Evolutionary conservation across 2,113 vertebrate genomes (phyloP).

Genomic region (Tympanuchus pallidicinctus): DNA sequence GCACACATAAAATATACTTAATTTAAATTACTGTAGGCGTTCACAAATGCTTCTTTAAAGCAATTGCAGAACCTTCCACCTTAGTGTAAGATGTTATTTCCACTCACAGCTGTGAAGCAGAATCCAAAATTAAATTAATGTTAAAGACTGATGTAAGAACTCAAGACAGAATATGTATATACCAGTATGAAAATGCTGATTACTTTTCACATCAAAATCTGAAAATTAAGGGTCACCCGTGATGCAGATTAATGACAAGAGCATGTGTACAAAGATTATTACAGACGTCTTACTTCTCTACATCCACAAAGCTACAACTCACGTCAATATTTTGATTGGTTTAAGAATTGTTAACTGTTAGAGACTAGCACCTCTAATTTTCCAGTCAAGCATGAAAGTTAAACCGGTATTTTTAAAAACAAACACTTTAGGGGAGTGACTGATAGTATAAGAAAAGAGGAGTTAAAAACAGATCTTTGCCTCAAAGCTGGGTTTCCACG

Average conservation of each 20-base stretch:
- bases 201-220: background rate
- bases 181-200: background rate
- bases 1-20: background rate
- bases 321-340: background rate
- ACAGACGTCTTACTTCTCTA: background rate
- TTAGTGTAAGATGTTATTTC: background rate
- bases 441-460: background rate
- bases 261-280: background rate
- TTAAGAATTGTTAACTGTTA: background rate
- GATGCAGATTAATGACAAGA: background rate
- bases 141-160: background rate
- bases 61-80: background rate
- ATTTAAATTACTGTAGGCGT: background rate
- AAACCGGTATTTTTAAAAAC: conserved; percentile 6
- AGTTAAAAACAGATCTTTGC: background rate
- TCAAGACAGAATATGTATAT: background rate
- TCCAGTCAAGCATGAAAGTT: background rate
- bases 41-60: background rate
- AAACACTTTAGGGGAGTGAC: background rate
- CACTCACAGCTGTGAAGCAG: background rate
- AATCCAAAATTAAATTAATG: background rate
- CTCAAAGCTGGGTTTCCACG: background rate
- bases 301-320: background rate
- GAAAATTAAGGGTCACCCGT: conserved; percentile 9
- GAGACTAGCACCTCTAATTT: background rate